Percentiles rank a stretch among this genome's conserved stretches.
Evolutionary conservation across 2,888 invertebrate species (phyloP).

Genomic region (Apotomis betuletana): DNA sequence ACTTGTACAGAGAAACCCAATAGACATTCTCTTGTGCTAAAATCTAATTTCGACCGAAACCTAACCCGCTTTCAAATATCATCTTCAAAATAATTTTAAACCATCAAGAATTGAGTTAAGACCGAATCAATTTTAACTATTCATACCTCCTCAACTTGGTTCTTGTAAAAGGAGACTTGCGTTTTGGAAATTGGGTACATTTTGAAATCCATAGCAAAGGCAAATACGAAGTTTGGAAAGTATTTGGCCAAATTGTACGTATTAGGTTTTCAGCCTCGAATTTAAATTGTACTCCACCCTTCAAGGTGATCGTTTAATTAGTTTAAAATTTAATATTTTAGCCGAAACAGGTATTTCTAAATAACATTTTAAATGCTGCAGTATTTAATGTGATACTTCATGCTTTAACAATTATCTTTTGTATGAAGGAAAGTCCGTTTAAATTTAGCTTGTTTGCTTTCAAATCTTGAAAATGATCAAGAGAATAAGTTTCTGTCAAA

Average conservation of each 20-base stretch:
- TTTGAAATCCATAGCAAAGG: not conserved
- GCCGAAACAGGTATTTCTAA: not conserved
- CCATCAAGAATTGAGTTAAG: constrained; percentile 16
- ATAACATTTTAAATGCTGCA: not conserved
- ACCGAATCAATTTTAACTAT: constrained; percentile 20
- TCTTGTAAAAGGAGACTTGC: not conserved
- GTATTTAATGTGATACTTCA: not conserved
- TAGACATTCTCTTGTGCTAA: not conserved
- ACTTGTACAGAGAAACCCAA: no score
- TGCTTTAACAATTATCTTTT: not conserved
- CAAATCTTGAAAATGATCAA: no score
- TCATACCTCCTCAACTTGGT: not conserved
- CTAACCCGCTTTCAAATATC: not conserved
- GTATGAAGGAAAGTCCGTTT: not conserved
- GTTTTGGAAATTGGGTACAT: not conserved
- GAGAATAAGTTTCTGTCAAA: no score
- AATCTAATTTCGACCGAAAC: not conserved
- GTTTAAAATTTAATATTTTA: constrained; percentile 6
- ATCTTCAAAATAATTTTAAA: constrained; percentile 19
- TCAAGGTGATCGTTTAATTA: constrained; percentile 26
- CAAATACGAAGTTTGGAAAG: not conserved
- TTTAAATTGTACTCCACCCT: constrained; percentile 18
- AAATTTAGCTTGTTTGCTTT: no score
- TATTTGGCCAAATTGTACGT: not conserved
- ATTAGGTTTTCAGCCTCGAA: constrained; percentile 13